Base-by-base conservation (phyloP, 2,888 invertebrate genomes). In the Idaea dimidiata region DNA sequence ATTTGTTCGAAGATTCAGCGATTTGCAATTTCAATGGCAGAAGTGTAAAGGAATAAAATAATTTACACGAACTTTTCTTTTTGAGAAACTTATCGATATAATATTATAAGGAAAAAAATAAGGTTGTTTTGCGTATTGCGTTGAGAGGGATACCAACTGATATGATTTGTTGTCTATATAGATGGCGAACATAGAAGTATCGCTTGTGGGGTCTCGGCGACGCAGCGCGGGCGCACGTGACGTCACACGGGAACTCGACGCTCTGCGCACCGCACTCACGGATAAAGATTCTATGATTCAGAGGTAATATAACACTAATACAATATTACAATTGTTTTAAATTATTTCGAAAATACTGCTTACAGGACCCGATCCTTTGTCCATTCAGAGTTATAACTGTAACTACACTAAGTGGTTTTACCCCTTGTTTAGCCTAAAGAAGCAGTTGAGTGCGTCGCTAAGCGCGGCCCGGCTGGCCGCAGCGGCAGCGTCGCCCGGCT, bases 101-200 rank as follows among this genome's bases (percentile, higher is more conserved):
- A n/a, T n/a, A n/a, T n/a, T n/a, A n/a, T n/a, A n/a, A n/a, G n/a
- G n/a, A n/a, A n/a, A n/a, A n/a, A n/a, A 59, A 64, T 59, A 17
- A 33, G 54, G 59, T 57, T n/a, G n/a, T 56, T 54, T 43, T 18
- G 33, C n/a, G n/a, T n/a, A n/a, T n/a, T n/a, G n/a, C n/a, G n/a
- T n/a, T n/a, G 58, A 16, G 17, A 24, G 59, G 17, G 54, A 59
- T 54, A 58, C 3, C 59, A 54, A 55, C 1, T 31, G 24, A 10
- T 43, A 31, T 33, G 32, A 14, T 62, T 66, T 55, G 64, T 53
- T 43, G n/a, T n/a, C n/a, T n/a, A n/a, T n/a, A n/a, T 69, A 97
- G 96, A 97, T 97, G 96, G 96, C 97, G 64, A 96, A 95, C 77
- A 96, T 97, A 75, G 97, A 97, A 84, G 96, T 97, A 61, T 97